These are phyloP conservation scores for Metallyticus violacea DNA, from an alignment of 2,888 invertebrate genomes.

Conservation along the genomic window DNA sequence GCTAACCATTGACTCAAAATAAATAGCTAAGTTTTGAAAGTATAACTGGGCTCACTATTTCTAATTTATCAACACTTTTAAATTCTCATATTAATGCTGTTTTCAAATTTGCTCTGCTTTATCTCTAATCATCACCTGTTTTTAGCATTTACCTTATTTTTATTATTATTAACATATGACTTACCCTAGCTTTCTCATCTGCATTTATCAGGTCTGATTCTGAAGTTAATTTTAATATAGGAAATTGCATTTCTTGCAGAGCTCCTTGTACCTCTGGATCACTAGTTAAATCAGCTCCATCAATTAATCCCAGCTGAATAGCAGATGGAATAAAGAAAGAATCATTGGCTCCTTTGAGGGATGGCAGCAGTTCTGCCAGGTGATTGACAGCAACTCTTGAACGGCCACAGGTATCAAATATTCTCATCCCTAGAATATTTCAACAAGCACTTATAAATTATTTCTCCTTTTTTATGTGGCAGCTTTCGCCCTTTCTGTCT, in stretches of 20 bases:
- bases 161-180: neutral
- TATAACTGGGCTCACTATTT: no score
- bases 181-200: conserved; percentile 33
- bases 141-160: neutral
- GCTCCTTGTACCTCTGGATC: conserved; percentile 25
- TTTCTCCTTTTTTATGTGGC: neutral
- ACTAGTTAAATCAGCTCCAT: conserved; percentile 22
- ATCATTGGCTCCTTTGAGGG: conserved; percentile 18
- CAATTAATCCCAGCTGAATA: conserved; percentile 27
- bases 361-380: conserved; percentile 26
- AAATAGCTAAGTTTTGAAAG: no score
- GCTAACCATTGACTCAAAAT: no score
- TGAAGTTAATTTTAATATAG: conserved; percentile 22
- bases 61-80: no score
- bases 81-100: no score
- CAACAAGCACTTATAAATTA: neutral
- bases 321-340: neutral
- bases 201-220: conserved; percentile 26
- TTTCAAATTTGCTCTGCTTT: no score
- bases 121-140: neutral
- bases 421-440: neutral
- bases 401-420: conserved; percentile 30
- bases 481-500: no score
- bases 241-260: conserved; percentile 22
- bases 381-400: conserved; percentile 24